Conservation (phyloP, 2,113 vertebrate species). For the Aramus guarauna region DNA sequence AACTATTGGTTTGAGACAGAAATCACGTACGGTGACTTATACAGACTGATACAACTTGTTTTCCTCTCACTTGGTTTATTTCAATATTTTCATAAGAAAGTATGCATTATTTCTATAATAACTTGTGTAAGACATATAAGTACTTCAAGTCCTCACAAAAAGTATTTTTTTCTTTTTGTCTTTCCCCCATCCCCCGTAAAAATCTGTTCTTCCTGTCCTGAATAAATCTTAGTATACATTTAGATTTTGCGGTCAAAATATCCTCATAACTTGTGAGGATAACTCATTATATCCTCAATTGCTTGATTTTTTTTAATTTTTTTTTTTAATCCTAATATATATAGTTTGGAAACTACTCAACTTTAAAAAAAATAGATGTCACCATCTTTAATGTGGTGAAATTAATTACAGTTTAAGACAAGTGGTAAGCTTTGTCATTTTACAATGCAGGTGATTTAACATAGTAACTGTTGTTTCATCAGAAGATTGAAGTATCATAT, state of each 20-base stretch:
- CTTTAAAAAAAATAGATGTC: not conserved
- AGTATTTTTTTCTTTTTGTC: not conserved
- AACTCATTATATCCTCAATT: not conserved
- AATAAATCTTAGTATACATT: not conserved
- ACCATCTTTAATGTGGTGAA: not conserved
- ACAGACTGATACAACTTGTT: not conserved
- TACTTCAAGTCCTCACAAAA: not conserved
- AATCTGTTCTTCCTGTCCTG: not conserved
- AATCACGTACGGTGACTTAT: not conserved
- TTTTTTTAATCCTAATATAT: not conserved
- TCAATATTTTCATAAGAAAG: not conserved
- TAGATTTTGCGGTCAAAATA: slow-evolving; percentile 15
- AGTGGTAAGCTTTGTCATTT: not conserved
- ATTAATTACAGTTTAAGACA: not conserved
- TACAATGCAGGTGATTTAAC: not conserved
- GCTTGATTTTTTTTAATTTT: not conserved
- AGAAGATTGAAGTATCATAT: not conserved
- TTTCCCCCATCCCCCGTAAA: not conserved
- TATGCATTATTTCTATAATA: not conserved
- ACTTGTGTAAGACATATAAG: not conserved
- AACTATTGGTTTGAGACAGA: not conserved
- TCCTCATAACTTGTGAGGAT: not conserved
- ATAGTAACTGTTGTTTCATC: not conserved
- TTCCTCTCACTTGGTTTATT: not conserved
- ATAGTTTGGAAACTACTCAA: not conserved